Evolutionary conservation across 1,140 invertebrate species (phyloP).

Genomic region (Meloidogyne exigua): DNA sequence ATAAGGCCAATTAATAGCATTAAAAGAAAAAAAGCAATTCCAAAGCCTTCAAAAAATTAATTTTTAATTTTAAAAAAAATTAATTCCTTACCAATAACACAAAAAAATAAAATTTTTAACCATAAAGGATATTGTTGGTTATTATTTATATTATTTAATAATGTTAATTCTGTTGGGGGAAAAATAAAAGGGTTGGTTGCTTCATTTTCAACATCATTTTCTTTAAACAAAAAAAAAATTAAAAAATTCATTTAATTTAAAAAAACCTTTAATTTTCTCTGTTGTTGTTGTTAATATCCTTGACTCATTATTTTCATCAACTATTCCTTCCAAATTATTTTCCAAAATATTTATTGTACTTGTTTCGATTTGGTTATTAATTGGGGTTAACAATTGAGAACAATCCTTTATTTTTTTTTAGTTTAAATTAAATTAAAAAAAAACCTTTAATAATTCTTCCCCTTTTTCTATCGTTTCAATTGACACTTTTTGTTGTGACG

Average conservation of each 20-base stretch:
- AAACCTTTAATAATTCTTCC: not conserved
- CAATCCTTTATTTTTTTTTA: too few species aligned
- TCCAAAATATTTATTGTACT: not conserved
- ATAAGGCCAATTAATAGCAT: constrained; percentile 4
- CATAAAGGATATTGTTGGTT: not conserved
- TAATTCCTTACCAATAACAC: not conserved
- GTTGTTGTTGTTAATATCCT: not conserved
- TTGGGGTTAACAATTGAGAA: too few species aligned
- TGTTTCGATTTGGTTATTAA: too few species aligned
- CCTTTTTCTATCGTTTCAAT: not conserved
- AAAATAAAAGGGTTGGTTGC: not conserved
- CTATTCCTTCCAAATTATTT: not conserved
- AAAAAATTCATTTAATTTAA: not conserved
- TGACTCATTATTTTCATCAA: not conserved
- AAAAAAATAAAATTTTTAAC: not conserved
- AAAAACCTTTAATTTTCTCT: not conserved
- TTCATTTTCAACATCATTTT: not conserved
- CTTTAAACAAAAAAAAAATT: not conserved
- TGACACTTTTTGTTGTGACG: too few species aligned
- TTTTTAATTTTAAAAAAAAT: not conserved
- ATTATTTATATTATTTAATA: not conserved
- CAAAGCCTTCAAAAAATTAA: not conserved
- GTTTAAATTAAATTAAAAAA: too few species aligned
- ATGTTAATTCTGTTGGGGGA: not conserved
- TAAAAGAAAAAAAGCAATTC: constrained; percentile 8